Evolutionary conservation across 1,140 invertebrate genomes (phyloP).

Genomic region (Scaptodrosophila lebanonensis): DNA sequence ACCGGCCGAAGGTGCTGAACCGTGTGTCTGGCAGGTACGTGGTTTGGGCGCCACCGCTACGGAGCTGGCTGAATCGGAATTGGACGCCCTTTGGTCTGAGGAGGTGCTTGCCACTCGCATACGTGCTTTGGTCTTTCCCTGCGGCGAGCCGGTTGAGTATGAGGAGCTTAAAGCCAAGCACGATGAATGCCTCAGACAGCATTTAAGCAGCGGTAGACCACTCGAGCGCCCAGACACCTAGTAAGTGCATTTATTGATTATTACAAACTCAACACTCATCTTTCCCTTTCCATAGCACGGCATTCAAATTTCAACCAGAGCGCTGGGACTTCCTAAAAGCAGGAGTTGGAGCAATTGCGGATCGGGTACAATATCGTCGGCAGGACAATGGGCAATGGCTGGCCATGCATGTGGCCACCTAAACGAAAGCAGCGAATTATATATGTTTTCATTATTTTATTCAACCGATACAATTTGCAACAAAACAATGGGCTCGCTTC

Average conservation of each 20-base stretch:
- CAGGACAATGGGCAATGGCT: constrained; percentile 37
- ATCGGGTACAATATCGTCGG: constrained; percentile 62
- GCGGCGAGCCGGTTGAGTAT: constrained; percentile 55
- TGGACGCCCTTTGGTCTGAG: constrained; percentile 48
- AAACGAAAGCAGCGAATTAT: neutral
- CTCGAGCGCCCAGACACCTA: constrained; percentile 43
- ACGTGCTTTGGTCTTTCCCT: constrained; percentile 51
- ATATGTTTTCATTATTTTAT: constrained; percentile 24
- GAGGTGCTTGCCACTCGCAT: constrained; percentile 52
- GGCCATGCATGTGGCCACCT: constrained; percentile 51
- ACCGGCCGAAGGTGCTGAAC: neutral
- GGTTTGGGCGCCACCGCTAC: constrained; percentile 51
- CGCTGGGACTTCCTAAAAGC: constrained; percentile 61
- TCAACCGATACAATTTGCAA: constrained; percentile 36
- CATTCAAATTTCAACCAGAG: constrained; percentile 52
- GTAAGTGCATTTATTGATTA: constrained; percentile 26
- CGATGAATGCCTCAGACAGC: constrained; percentile 37
- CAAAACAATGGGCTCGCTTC: constrained; percentile 45
- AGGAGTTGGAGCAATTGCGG: constrained; percentile 42
- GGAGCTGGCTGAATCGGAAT: constrained; percentile 37
- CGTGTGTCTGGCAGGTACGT: constrained; percentile 54
- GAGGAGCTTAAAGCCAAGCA: constrained; percentile 44
- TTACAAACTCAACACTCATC: neutral
- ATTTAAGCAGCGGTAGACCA: constrained; percentile 22
- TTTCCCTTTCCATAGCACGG: constrained; percentile 38